Percentiles rank a stretch among this genome's conserved stretches.
Evolutionary conservation across 2,888 invertebrate species (phyloP).

Genomic region (Pyrrhosoma nymphula): DNA sequence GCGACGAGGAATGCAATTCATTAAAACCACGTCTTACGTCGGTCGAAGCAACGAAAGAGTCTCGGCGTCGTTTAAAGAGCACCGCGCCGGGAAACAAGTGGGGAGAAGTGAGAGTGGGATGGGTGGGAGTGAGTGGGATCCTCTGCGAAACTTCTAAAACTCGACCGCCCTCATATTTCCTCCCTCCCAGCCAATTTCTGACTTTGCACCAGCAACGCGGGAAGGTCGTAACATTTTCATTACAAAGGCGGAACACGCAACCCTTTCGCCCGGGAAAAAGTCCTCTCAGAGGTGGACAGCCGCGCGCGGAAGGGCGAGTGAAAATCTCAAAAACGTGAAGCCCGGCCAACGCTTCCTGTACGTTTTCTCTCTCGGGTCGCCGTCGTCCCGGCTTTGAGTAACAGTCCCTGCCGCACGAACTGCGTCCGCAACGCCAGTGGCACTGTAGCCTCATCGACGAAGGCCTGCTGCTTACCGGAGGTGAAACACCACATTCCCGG

Average conservation of each 20-base stretch:
- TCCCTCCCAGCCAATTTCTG: neutral
- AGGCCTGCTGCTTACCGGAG: too few species aligned
- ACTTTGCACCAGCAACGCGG: neutral
- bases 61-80: neutral
- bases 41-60: neutral
- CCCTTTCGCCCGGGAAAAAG: neutral
- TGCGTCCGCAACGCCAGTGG: too few species aligned
- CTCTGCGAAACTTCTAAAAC: neutral
- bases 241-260: slow-evolving; percentile 36
- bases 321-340: slow-evolving; percentile 49
- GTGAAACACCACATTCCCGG: neutral
- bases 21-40: neutral
- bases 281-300: slow-evolving; percentile 19
- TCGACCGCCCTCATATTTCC: neutral
- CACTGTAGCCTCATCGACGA: too few species aligned
- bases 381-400: too few species aligned
- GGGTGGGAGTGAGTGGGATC: neutral
- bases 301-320: neutral
- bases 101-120: too few species aligned
- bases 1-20: neutral
- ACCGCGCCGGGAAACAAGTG: too few species aligned
- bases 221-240: slow-evolving; percentile 60
- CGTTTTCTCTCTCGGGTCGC: slow-evolving; percentile 42
- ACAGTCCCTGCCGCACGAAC: too few species aligned
- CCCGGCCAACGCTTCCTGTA: neutral